Evolutionary conservation across 92 coral and sea anemone genomes (phyloP).

Genomic region (Zoanthus sansibaricus): DNA sequence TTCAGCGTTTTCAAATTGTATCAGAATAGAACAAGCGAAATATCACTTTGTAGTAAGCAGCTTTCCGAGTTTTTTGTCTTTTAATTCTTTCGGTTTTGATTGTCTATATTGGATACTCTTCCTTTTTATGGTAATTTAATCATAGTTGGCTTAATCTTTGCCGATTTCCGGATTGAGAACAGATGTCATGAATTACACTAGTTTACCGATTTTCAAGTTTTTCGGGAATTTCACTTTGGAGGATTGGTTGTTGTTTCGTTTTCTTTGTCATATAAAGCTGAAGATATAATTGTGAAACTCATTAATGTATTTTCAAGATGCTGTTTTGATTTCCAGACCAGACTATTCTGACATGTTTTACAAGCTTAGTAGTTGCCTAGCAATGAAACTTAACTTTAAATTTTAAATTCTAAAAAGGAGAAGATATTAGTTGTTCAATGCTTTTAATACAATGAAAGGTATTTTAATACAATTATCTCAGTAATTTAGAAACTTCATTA

Average conservation of each 20-base stretch:
- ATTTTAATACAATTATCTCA: not conserved
- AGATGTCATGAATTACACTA: constrained; percentile 15
- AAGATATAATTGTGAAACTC: not conserved
- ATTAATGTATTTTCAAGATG: not conserved
- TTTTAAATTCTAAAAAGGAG: not conserved
- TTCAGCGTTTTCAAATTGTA: not conserved
- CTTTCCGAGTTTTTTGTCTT: not conserved
- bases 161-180: constrained; percentile 18
- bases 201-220: not conserved
- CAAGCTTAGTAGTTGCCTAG: not conserved
- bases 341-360: not conserved
- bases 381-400: not conserved
- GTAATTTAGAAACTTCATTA: not conserved
- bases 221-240: constrained; percentile 13
- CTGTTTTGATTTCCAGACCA: not conserved
- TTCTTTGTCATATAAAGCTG: not conserved
- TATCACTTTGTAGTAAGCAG: no score
- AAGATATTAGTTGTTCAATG: not conserved
- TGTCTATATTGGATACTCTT: not conserved
- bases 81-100: not conserved
- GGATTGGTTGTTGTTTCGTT: not conserved
- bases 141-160: not conserved
- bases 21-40: not conserved
- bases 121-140: not conserved
- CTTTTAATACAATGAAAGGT: not conserved